Conservation (phyloP, 2,113 vertebrate species). For the Tetrax tetrax region DNA sequence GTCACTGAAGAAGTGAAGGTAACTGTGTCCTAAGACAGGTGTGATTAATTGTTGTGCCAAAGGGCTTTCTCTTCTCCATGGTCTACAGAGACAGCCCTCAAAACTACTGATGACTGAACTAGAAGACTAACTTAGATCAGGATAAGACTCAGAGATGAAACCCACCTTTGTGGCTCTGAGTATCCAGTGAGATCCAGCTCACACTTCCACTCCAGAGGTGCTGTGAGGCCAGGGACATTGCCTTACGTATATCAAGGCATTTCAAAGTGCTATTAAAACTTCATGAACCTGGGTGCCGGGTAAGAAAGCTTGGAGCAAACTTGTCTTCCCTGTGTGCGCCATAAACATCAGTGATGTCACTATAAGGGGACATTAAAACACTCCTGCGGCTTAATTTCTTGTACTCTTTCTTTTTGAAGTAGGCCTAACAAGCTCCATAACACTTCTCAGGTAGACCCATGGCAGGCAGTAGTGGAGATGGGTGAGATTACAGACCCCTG, state of each 20-base stretch:
- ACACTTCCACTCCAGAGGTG: not conserved
- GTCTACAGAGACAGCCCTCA: not conserved
- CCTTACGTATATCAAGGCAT: not conserved
- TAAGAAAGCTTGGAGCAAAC: not conserved
- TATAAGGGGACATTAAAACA: not conserved
- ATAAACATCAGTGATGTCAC: not conserved
- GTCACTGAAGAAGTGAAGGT: not conserved
- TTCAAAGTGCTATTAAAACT: not conserved
- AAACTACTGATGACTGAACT: not conserved
- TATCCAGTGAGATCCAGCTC: not conserved
- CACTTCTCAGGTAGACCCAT: not conserved
- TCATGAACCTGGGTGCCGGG: not conserved
- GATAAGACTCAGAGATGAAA: not conserved
- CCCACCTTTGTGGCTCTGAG: not conserved
- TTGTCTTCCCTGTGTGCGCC: not conserved
- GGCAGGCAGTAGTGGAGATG: not conserved
- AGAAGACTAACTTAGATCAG: not conserved
- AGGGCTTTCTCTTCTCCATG: not conserved
- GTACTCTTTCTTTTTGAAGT: not conserved
- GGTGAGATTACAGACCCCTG: not conserved
- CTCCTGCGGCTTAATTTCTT: not conserved
- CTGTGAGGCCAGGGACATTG: not conserved
- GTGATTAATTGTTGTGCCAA: not conserved
- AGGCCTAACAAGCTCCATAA: not conserved
- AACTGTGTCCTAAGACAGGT: fast-evolving